phyloP scores from a whole-genome alignment of 2,797 vertebrate species.

The Lithobates pipiens region DNA sequence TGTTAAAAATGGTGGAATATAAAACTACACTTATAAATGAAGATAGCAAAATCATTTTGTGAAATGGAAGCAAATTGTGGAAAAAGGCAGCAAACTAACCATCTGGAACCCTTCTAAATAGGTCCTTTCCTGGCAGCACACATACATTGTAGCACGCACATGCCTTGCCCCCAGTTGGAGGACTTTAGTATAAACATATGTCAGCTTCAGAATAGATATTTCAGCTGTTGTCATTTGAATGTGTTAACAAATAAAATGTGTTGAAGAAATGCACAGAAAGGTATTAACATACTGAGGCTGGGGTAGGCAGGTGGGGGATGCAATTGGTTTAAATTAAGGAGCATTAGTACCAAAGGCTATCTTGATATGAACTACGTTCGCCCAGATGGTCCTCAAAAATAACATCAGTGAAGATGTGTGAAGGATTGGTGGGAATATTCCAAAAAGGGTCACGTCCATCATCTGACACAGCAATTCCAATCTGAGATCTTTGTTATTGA shows the following conservation, averaged over 20 bases:
- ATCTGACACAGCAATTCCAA: not conserved
- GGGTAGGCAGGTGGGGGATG: not conserved
- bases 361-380: not conserved
- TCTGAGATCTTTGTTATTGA: too few species aligned
- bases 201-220: not conserved
- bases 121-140: too few species aligned
- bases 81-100: too few species aligned
- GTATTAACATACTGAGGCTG: not conserved
- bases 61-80: too few species aligned
- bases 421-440: not conserved
- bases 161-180: too few species aligned
- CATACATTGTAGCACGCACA: too few species aligned
- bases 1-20: too few species aligned
- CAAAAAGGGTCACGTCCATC: not conserved
- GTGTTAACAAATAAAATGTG: slow-evolving; percentile 7
- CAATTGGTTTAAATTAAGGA: not conserved
- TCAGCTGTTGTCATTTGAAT: not conserved
- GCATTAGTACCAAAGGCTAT: not conserved
- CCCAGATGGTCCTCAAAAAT: not conserved
- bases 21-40: too few species aligned
- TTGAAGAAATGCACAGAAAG: too few species aligned
- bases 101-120: too few species aligned
- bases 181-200: too few species aligned
- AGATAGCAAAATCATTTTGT: too few species aligned
- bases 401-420: not conserved